A percentile compares a stretch with the other conserved stretches of the same genome.
Evolutionary conservation across 2,113 vertebrate genomes (phyloP).

Genomic region (Bucco capensis): DNA sequence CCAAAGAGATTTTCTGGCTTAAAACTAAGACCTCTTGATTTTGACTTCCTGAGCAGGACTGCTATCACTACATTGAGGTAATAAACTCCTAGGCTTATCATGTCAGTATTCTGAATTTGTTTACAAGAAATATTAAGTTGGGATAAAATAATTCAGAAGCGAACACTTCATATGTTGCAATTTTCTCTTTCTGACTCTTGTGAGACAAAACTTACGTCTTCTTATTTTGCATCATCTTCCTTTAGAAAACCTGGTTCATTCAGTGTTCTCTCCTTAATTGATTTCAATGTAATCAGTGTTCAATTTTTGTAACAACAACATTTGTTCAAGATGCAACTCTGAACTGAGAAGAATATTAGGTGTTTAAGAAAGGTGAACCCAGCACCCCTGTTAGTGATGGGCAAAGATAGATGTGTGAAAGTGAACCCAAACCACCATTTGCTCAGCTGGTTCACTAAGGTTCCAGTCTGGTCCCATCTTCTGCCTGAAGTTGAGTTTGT

Average conservation of each 20-base stretch:
- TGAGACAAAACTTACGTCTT: not conserved
- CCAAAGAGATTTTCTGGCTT: constrained; percentile 23
- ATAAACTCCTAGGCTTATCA: not conserved
- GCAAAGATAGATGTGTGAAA: not conserved
- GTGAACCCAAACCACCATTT: rapidly evolving
- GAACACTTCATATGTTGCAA: not conserved
- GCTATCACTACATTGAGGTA: not conserved
- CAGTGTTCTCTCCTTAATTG: not conserved
- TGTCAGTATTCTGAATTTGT: not conserved
- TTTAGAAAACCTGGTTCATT: not conserved
- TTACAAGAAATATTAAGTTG: not conserved
- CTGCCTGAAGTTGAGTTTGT: not conserved
- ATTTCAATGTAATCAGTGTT: not conserved
- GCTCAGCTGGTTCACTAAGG: not conserved
- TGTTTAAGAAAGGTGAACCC: not conserved
- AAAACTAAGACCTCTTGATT: not conserved
- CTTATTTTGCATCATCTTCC: not conserved
- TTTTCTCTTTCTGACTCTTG: not conserved
- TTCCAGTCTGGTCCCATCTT: not conserved
- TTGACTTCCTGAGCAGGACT: not conserved
- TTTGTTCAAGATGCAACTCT: not conserved
- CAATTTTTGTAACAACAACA: not conserved
- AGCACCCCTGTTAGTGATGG: not conserved
- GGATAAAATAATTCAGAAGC: not conserved
- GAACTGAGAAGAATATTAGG: not conserved